Conservation (phyloP, 2,888 invertebrate species). For the Epinotia nisella region DNA sequence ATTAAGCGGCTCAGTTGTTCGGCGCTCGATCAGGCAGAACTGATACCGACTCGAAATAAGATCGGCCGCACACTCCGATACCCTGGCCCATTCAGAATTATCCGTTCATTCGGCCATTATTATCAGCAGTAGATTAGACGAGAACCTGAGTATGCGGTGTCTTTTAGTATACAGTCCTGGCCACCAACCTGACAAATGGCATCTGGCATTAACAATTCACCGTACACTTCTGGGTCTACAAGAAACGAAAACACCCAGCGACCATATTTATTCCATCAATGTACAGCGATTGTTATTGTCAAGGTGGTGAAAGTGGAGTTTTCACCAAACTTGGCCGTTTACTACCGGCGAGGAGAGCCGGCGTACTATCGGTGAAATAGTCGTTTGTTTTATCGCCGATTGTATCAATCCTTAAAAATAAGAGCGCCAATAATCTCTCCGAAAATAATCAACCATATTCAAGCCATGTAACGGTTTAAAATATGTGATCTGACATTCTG, state of each 20-base stretch:
- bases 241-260: too few species aligned
- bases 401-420: too few species aligned
- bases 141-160: not conserved
- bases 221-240: too few species aligned
- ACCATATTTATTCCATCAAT: too few species aligned
- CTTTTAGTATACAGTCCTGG: not conserved
- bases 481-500: too few species aligned
- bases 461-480: too few species aligned
- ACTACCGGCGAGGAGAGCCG: not conserved
- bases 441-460: too few species aligned
- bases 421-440: too few species aligned
- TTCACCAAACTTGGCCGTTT: too few species aligned
- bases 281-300: too few species aligned
- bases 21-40: slow-evolving; percentile 69
- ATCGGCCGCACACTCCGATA: slow-evolving; percentile 32
- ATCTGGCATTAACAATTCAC: too few species aligned
- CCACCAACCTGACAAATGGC: not conserved
- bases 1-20: slow-evolving; percentile 68
- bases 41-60: slow-evolving; percentile 54
- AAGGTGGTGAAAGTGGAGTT: too few species aligned
- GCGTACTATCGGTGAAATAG: not conserved
- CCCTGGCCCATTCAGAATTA: slow-evolving; percentile 5
- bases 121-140: not conserved
- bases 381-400: not conserved
- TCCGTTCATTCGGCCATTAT: slow-evolving; percentile 4